Conservation (phyloP, 35 echinoderm and acorn worm genomes). For the Heliocidaris erythrogramma region DNA sequence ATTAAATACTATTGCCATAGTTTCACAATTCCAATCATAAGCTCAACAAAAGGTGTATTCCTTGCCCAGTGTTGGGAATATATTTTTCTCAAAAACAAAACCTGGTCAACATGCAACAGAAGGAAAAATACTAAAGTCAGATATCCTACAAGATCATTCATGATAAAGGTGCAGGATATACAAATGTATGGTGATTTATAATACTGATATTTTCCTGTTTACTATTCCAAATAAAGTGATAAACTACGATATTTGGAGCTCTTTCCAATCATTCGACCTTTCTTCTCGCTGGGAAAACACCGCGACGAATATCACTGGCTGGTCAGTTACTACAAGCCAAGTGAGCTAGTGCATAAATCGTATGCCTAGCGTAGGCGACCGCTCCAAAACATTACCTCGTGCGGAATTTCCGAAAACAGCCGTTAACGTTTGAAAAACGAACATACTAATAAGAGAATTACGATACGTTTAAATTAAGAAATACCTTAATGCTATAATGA, state of each 20-base stretch:
- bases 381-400: constrained; percentile 30
- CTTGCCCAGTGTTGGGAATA: background rate
- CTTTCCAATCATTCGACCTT: background rate
- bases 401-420: constrained; percentile 6
- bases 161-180: background rate
- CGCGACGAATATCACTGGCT: too few species aligned
- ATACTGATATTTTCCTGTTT: background rate
- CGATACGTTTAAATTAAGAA: background rate
- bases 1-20: too few species aligned
- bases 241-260: background rate
- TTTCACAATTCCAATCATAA: too few species aligned
- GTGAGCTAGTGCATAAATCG: background rate
- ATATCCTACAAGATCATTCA: background rate
- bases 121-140: background rate
- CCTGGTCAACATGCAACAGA: background rate
- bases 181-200: background rate
- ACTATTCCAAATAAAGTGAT: background rate
- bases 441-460: background rate
- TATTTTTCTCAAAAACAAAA: background rate
- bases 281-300: background rate
- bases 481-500: background rate
- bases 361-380: background rate
- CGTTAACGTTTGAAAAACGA: constrained; percentile 1
- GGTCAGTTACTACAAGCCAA: background rate
- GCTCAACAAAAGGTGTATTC: too few species aligned